These are phyloP conservation scores for Alectura lathami DNA, from an alignment of 2,113 vertebrate genomes.

Conservation along the genomic window DNA sequence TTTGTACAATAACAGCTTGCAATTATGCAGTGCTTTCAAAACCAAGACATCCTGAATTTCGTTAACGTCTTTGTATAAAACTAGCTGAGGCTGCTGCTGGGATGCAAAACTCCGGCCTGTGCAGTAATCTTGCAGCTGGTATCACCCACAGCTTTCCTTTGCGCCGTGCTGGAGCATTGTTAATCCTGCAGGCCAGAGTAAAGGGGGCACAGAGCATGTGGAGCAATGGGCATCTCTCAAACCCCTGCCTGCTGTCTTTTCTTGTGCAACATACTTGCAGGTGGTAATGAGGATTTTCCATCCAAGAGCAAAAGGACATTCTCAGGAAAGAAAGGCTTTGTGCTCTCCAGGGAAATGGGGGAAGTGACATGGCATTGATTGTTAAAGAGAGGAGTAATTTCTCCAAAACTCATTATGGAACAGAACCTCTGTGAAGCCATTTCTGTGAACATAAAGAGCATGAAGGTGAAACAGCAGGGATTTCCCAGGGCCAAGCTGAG, in stretches of 20 bases:
- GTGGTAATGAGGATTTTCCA: background rate
- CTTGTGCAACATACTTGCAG: background rate
- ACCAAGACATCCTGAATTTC: conserved; percentile 70
- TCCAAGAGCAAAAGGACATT: background rate
- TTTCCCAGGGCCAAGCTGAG: background rate
- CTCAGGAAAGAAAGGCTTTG: background rate
- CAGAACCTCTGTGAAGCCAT: background rate
- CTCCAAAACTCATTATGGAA: background rate
- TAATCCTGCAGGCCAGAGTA: background rate
- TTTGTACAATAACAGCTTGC: conserved; percentile 72
- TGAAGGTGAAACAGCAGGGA: background rate
- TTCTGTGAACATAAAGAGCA: background rate
- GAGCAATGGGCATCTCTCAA: background rate
- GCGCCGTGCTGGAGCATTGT: background rate
- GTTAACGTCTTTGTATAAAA: conserved; percentile 61
- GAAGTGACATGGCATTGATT: background rate
- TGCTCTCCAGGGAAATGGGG: background rate
- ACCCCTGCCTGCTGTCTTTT: background rate
- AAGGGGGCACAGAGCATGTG: background rate
- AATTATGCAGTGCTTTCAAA: conserved; percentile 69
- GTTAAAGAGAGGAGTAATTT: background rate
- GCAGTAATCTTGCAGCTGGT: conserved; percentile 9
- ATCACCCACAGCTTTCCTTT: conserved; percentile 9
- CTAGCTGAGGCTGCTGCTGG: conserved; percentile 62
- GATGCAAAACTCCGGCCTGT: conserved; percentile 44